phyloP scores from a whole-genome alignment of 2,888 invertebrate genomes.

The Pecten maximus region DNA sequence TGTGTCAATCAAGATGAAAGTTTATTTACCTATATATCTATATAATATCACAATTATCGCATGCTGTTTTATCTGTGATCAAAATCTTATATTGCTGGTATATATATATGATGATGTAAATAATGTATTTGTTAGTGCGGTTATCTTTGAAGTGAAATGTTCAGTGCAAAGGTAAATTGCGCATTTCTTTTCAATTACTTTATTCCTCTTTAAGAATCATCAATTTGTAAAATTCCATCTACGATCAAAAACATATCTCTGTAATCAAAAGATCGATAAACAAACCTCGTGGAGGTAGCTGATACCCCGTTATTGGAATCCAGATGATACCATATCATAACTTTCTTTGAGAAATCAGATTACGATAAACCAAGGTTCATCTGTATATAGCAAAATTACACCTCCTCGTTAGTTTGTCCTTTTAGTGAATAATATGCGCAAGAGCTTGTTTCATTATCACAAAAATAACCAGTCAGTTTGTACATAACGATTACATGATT shows the following conservation, averaged over 20 bases:
- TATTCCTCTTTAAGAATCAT: background rate
- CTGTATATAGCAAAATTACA: background rate
- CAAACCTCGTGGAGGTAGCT: too few relatives aligned
- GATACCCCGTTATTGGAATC: too few relatives aligned
- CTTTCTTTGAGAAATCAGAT: background rate
- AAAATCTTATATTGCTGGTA: constrained; percentile 9
- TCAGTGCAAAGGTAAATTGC: background rate
- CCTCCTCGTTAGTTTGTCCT: background rate
- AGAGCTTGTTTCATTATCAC: background rate
- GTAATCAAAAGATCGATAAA: background rate
- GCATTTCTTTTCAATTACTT: background rate
- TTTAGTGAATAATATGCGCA: background rate
- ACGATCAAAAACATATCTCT: background rate
- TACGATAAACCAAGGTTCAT: background rate
- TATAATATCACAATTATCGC: background rate
- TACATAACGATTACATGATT: background rate
- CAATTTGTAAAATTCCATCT: background rate
- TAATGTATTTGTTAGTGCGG: background rate
- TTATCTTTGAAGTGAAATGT: background rate
- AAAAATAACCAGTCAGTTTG: background rate
- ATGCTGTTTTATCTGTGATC: constrained; percentile 29
- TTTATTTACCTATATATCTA: background rate
- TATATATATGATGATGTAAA: background rate
- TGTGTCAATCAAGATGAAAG: background rate
- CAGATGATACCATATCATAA: too few relatives aligned